These are phyloP conservation scores for Poecilia latipinna DNA, from an alignment of 2,113 vertebrate genomes.

Conservation along the genomic window DNA sequence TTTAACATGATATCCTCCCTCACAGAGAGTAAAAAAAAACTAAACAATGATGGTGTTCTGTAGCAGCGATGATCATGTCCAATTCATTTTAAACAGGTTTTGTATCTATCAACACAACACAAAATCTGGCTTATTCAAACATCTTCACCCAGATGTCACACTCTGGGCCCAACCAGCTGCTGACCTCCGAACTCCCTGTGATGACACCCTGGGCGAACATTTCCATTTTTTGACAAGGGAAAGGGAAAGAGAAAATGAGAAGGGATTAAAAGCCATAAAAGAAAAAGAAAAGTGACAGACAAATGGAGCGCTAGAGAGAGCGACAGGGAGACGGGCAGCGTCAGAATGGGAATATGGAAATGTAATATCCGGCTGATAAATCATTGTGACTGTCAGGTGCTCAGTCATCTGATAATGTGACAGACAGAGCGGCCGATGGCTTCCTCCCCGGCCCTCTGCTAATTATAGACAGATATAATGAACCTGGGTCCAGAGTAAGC, in stretches of 20 bases:
- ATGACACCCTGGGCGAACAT: background rate
- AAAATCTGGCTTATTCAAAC: background rate
- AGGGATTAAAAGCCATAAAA: background rate
- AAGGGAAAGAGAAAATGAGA: background rate
- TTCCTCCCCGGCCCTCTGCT: conserved; percentile 52
- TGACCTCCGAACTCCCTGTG: conserved; percentile 23
- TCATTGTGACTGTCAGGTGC: conserved; percentile 69
- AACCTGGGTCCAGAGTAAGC: conserved; percentile 19
- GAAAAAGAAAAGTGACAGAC: background rate
- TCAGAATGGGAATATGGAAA: conserved; percentile 56
- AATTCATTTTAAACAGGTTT: background rate
- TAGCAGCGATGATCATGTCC: background rate
- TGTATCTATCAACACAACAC: background rate
- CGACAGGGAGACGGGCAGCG: conserved; percentile 17
- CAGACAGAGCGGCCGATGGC: conserved; percentile 43
- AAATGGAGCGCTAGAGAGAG: conserved; percentile 7
- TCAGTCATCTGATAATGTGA: conserved; percentile 66
- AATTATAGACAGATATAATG: conserved; percentile 64
- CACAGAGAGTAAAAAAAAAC: background rate
- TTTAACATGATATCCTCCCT: background rate
- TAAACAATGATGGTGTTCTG: background rate
- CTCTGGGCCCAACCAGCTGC: background rate
- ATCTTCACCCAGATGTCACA: background rate
- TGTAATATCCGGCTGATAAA: conserved; percentile 71
- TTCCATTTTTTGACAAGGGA: background rate